Evolutionary conservation across 64 coral and sea anemone genomes (phyloP), one percentile per base, ranked within the genome.

Genomic region (Dendronephthya gigantea): DNA sequence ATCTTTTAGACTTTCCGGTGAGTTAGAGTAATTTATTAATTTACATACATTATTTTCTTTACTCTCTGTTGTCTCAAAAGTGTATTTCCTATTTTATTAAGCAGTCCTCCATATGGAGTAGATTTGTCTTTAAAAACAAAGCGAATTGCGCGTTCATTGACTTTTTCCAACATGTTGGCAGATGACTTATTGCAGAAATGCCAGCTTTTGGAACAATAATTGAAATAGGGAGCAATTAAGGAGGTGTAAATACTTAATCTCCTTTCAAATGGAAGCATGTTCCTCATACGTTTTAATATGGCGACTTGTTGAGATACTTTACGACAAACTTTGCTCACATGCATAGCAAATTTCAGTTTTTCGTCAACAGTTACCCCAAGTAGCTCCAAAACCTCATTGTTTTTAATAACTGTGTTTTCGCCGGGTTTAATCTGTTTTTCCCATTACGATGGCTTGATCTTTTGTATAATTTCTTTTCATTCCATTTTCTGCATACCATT

Each of bases 291-390:
- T 22, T 83, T 82, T 55, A 83, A 31, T 27, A 83, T 79, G 6
- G 87, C 48, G n/a, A 83, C 49, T 13, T 88, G 76, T 83, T 83
- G 76, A 11, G 47, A 28, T 19, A 84, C 52, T 79, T 90, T 90
- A 10, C 83, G 0, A 5, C 51, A 56, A 72, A 90, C 74, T 84
- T 84, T 69, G 2, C 56, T 40, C 37, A 84, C 51, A 56, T 90
- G 88, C 9, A 22, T 76, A 0, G 84, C 82, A 19, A 83, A 84
- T 9, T 90, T 90, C 35, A 90, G 33, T n/a, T 90, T 84, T 9
- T 90, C 25, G 74, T 90, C 82, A 45, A 58, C 51, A 2, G 51
- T 58, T 19, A 58, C 14, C 14, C 51, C 51, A 15, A 58, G 51
- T 2, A 58, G 3, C 15, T 58, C 51, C 2, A 58, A 19, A 2